These are phyloP conservation scores for Chydorus sphaericus DNA, from an alignment of 2,888 invertebrate genomes.

Conservation along the genomic window DNA sequence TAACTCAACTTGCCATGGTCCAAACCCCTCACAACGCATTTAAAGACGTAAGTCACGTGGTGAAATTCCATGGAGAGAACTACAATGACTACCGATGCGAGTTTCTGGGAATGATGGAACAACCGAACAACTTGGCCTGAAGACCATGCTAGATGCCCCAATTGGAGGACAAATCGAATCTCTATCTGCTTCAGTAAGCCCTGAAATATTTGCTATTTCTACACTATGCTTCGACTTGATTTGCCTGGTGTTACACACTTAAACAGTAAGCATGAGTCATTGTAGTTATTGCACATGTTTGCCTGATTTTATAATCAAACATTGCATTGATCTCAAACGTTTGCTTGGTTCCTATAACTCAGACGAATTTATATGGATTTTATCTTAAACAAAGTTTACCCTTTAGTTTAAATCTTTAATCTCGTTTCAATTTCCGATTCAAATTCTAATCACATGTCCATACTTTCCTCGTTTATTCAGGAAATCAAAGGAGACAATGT, in stretches of 20 bases:
- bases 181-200: background rate
- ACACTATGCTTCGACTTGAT: background rate
- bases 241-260: background rate
- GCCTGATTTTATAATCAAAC: background rate
- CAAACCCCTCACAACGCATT: background rate
- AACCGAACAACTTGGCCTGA: background rate
- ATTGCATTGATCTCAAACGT: background rate
- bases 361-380: background rate
- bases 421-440: too few relatives aligned
- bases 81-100: background rate
- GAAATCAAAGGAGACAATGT: background rate
- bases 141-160: background rate
- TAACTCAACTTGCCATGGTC: background rate
- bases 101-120: background rate
- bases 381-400: too few relatives aligned
- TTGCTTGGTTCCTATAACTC: background rate
- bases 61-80: background rate
- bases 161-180: background rate
- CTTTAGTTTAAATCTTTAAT: too few relatives aligned
- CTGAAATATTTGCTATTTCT: background rate
- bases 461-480: too few relatives aligned
- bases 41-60: background rate
- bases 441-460: too few relatives aligned
- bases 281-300: background rate
- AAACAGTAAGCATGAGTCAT: background rate